Evolutionary conservation across 2,888 invertebrate species (phyloP).

Genomic region (Criorhina ranunculi): DNA sequence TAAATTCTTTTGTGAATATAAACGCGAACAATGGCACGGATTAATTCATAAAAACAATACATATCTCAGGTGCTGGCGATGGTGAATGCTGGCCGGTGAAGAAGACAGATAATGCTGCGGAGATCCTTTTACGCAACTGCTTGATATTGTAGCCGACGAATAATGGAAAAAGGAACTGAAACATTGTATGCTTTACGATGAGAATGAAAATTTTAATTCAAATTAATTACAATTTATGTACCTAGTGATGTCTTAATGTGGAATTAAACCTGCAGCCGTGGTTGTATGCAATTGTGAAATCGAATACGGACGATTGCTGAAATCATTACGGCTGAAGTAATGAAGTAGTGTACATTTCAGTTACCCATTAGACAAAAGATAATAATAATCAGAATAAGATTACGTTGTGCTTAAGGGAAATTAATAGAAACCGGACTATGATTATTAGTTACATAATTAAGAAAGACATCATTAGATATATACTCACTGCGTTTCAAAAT

Average conservation of each 20-base stretch:
- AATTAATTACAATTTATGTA: conserved; percentile 33
- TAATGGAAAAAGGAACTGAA: conserved; percentile 25
- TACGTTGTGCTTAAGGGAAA: too few species aligned
- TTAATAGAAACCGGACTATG: too few species aligned
- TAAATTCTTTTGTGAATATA: conserved; percentile 41
- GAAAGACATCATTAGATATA: too few species aligned
- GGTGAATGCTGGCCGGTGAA: conserved; percentile 1
- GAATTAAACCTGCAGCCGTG: neutral
- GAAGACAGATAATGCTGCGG: conserved; percentile 20
- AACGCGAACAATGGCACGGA: conserved; percentile 41
- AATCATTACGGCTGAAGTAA: too few species aligned
- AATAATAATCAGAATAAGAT: too few species aligned
- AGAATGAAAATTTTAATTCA: conserved; percentile 34
- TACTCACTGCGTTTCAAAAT: too few species aligned
- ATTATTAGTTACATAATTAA: too few species aligned
- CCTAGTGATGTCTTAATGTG: conserved; percentile 26
- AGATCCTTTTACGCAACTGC: conserved; percentile 1
- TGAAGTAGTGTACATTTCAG: too few species aligned
- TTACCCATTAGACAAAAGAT: too few species aligned
- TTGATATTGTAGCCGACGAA: conserved; percentile 3
- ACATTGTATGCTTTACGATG: conserved; percentile 11
- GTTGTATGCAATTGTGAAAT: neutral
- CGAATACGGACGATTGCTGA: neutral
- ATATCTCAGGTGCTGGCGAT: conserved; percentile 44
- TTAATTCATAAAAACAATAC: conserved; percentile 59